Percentiles rank a stretch among this genome's conserved stretches.
Conservation (phyloP, 2,888 invertebrate species). For the Hermodice carunculata region DNA sequence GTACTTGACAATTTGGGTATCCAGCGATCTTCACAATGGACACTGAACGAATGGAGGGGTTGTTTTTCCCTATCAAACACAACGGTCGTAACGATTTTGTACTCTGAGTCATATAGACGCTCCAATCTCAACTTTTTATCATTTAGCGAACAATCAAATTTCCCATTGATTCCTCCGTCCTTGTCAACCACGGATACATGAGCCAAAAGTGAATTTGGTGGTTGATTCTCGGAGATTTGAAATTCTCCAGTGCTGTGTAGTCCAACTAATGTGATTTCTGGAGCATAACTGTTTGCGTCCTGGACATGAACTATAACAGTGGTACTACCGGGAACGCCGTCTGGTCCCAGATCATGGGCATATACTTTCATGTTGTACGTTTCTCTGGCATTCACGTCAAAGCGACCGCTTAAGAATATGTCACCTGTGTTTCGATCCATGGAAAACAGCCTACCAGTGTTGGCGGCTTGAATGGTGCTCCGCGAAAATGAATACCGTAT, state of each 20-base stretch:
- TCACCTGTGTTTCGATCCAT: constrained; percentile 24
- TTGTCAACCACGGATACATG: constrained; percentile 36
- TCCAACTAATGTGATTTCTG: constrained; percentile 85
- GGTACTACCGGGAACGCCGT: constrained; percentile 83
- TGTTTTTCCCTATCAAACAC: constrained; percentile 33
- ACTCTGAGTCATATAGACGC: constrained; percentile 22
- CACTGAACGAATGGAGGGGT: constrained; percentile 21
- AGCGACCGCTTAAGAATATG: constrained; percentile 15
- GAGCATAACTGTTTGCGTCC: constrained; percentile 90
- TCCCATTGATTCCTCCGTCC: constrained; percentile 29
- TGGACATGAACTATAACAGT: constrained; percentile 71
- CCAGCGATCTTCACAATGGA: constrained; percentile 31
- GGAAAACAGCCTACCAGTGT: constrained; percentile 24
- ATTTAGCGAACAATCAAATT: constrained; percentile 42
- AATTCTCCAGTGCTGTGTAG: constrained; percentile 81
- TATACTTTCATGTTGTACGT: constrained; percentile 28
- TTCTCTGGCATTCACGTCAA: constrained; percentile 31
- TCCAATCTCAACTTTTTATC: constrained; percentile 56
- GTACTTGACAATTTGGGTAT: constrained; percentile 19
- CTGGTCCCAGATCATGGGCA: constrained; percentile 56
- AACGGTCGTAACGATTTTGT: constrained; percentile 25
- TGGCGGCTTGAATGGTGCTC: constrained; percentile 11
- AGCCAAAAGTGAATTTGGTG: constrained; percentile 33
- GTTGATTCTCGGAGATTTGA: constrained; percentile 55
- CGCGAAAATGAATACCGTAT: constrained; percentile 38